phyloP scores from a whole-genome alignment of 2,797 vertebrate species.

The Phrynocephalus guinanensis region DNA sequence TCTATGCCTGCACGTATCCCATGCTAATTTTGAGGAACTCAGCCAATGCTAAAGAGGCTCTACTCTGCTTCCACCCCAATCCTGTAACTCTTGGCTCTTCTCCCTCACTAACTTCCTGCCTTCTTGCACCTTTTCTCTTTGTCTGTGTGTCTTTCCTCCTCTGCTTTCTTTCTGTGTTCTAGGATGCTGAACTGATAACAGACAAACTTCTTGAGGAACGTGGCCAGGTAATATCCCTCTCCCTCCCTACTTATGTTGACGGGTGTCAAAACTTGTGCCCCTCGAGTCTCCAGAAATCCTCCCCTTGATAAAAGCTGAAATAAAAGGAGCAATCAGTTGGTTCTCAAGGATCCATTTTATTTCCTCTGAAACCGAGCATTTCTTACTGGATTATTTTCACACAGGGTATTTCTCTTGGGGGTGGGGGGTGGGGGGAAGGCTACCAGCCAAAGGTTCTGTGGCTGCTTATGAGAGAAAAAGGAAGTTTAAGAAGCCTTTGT shows the following conservation, averaged over 20 bases:
- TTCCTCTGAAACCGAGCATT: background rate
- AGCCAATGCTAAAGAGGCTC: background rate
- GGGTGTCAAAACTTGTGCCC: background rate
- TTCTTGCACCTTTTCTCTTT: constrained; percentile 34
- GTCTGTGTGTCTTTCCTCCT: constrained; percentile 40
- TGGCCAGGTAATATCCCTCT: constrained; percentile 82
- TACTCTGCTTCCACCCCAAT: background rate
- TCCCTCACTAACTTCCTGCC: constrained; percentile 7
- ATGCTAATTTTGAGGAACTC: background rate
- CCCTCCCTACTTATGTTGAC: background rate
- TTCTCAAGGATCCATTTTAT: background rate
- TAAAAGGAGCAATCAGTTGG: background rate
- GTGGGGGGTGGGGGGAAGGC: background rate
- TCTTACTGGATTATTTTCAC: too few relatives aligned
- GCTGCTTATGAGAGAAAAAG: background rate
- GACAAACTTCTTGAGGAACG: constrained; percentile 88
- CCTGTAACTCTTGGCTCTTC: constrained; percentile 10
- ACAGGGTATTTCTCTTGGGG: background rate
- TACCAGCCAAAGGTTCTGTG: background rate
- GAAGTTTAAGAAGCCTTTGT: background rate
- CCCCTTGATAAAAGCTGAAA: background rate
- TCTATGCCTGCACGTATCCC: background rate
- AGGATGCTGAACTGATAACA: constrained; percentile 87
- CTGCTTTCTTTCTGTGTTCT: constrained; percentile 57
- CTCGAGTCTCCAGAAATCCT: background rate